Conservation (phyloP, 2,888 invertebrate genomes). For the Drosophila barbarae region DNA sequence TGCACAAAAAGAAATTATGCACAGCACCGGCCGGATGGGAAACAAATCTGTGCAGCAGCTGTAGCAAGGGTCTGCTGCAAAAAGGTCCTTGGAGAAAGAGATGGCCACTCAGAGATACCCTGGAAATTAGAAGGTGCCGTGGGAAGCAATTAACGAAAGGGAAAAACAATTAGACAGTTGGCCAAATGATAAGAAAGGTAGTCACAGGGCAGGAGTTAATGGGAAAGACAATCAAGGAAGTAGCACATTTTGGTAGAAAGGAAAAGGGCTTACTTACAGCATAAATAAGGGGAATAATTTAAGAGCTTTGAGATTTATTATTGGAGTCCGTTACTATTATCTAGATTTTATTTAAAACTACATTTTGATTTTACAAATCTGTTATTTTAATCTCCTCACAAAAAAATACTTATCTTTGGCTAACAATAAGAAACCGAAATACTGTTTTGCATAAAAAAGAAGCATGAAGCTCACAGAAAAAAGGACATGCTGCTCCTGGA, state of each 20-base stretch:
- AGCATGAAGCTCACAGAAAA: constrained; percentile 9
- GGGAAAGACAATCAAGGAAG: not conserved
- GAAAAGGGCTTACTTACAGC: too few species aligned
- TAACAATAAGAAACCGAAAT: constrained; percentile 13
- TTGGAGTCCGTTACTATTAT: not conserved
- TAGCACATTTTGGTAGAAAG: not conserved
- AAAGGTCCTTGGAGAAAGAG: constrained; percentile 20
- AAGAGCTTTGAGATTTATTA: not conserved
- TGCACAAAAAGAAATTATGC: constrained; percentile 46
- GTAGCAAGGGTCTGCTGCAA: constrained; percentile 2
- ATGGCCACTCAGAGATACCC: constrained; percentile 38
- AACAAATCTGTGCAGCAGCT: constrained; percentile 23
- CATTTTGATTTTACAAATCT: not conserved
- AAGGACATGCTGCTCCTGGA: constrained; percentile 17
- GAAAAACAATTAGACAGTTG: constrained; percentile 21
- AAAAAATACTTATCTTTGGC: not conserved
- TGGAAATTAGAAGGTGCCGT: constrained; percentile 20
- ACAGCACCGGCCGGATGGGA: constrained; percentile 17
- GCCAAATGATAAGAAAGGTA: constrained; percentile 5
- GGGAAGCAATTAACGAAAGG: constrained; percentile 17
- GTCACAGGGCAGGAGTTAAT: not conserved
- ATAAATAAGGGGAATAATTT: not conserved
- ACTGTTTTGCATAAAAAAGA: constrained; percentile 2
- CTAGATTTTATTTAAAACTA: not conserved
- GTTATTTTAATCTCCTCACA: not conserved